Evolutionary conservation across 2,113 vertebrate genomes (phyloP), one percentile per base, ranked within the genome.

Genomic region (Dipodomys ordii): DNA sequence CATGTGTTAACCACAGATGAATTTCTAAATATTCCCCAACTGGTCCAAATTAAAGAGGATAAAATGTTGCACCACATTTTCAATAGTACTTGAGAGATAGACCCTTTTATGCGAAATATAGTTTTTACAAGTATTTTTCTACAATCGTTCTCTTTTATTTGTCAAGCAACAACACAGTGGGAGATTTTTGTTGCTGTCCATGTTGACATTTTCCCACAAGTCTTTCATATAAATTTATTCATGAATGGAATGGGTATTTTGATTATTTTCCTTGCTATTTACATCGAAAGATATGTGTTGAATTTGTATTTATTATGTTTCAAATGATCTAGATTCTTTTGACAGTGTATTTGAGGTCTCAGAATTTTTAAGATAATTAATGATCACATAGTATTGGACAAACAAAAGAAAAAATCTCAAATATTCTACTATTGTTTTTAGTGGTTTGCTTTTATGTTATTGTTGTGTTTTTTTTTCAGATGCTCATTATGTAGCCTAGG

Each of bases 331-430:
- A 80, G 49, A 35, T 71, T 57, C 39, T 72, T 88, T 78, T 65
- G 28, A 19, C 69, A 2, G 22, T 91, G 1, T 90, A 80, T 80
- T 77, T 89, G 22, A 20, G 71, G 18, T 83, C 69, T 78, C 90
- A 57, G 12, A 88, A 7, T 92, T 92, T 69, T 78, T 81, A 72
- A 86, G 20, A 71, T 86, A 67, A 73, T 78, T 67, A 85, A 78
- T 74, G 22, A 15, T 77, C 20, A 78, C 53, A n/a, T 25, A 83
- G 8, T 28, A 64, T 78, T 65, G 77, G 44, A 85, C 12, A 81
- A 85, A 74, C 1, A 60, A 81, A 78, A 85, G 53, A 16, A 57
- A 16, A 57, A 57, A 57, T 57, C 53, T 57, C 53, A 57, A 15
- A 57, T 57, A 57, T 57, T 57, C 53, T 16, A 16, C 53, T 13